phyloP scores from a whole-genome alignment of 23 tunicate genomes.

The Trididemnum nubilum region DNA sequence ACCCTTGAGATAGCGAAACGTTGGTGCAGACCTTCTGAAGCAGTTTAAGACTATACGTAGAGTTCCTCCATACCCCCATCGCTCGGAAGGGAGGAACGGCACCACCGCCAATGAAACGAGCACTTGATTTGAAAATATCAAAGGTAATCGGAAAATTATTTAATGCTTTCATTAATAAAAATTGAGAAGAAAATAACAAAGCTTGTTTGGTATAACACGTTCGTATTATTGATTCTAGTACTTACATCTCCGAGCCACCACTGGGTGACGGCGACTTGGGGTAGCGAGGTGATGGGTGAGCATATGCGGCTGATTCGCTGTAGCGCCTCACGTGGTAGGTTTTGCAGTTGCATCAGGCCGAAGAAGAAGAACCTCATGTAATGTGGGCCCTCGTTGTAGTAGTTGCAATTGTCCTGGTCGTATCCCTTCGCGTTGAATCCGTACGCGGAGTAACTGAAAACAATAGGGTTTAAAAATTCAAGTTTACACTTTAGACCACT shows the following conservation, averaged over 20 bases:
- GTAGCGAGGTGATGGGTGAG: conserved; percentile 52
- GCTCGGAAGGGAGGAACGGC: no score
- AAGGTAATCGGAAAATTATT: no score
- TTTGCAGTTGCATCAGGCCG: conserved; percentile 46
- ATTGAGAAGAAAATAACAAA: no score
- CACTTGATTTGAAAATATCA: no score
- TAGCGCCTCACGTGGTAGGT: conserved; percentile 28
- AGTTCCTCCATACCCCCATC: no score
- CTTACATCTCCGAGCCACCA: conserved; percentile 73
- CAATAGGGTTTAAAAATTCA: no score
- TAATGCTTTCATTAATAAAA: no score
- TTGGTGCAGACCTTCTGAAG: no score
- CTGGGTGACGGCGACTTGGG: conserved; percentile 27
- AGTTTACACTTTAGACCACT: not conserved
- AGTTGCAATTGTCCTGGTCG: conserved; percentile 76
- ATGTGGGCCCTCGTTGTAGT: conserved; percentile 52
- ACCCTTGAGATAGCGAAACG: no score
- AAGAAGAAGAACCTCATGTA: conserved; percentile 72
- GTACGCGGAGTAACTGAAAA: conserved; percentile 51
- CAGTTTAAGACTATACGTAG: no score
- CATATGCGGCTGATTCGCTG: conserved; percentile 61
- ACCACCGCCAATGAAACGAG: no score
- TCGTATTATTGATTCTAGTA: not conserved
- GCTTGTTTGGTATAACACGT: no score
- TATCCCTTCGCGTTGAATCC: conserved; percentile 61